Evolutionary conservation across 2,888 invertebrate genomes (phyloP).

Genomic region (Eupsilia transversa): DNA sequence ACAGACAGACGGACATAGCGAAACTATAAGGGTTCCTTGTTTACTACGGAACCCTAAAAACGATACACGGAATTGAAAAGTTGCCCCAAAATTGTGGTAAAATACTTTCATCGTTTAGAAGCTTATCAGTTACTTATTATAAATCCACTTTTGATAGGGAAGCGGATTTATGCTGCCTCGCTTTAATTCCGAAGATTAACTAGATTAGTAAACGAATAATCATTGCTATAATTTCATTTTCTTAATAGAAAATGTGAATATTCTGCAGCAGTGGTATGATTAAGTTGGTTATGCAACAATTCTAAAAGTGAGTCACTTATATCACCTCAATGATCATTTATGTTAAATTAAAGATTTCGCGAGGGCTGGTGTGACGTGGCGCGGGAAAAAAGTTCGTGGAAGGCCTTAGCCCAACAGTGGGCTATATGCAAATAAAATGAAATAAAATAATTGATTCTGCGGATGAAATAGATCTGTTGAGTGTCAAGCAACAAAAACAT

Average conservation of each 20-base stretch:
- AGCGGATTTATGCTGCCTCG: slow-evolving; percentile 17
- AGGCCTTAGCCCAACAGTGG: neutral
- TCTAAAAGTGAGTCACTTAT: neutral
- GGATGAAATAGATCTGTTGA: neutral
- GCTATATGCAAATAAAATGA: neutral
- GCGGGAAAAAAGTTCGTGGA: neutral
- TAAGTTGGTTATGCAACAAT: neutral
- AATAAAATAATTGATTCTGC: neutral
- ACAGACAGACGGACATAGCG: too few species aligned
- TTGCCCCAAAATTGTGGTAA: neutral
- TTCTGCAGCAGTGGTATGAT: neutral
- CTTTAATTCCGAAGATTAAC: slow-evolving; percentile 33
- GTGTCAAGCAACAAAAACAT: neutral
- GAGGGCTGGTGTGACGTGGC: neutral
- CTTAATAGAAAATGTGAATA: neutral
- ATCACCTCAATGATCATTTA: too few species aligned
- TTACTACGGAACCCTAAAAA: too few species aligned
- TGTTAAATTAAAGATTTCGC: neutral
- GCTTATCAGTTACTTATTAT: too few species aligned
- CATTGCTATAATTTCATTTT: neutral
- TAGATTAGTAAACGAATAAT: slow-evolving; percentile 13
- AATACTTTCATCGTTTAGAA: slow-evolving; percentile 33
- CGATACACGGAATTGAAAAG: neutral
- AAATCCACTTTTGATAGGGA: slow-evolving; percentile 39
- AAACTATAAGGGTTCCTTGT: too few species aligned